A percentile compares a stretch with the other conserved stretches of the same genome.
phyloP scores from a whole-genome alignment of 2,888 invertebrate genomes.

The Perizoma affinitatum region DNA sequence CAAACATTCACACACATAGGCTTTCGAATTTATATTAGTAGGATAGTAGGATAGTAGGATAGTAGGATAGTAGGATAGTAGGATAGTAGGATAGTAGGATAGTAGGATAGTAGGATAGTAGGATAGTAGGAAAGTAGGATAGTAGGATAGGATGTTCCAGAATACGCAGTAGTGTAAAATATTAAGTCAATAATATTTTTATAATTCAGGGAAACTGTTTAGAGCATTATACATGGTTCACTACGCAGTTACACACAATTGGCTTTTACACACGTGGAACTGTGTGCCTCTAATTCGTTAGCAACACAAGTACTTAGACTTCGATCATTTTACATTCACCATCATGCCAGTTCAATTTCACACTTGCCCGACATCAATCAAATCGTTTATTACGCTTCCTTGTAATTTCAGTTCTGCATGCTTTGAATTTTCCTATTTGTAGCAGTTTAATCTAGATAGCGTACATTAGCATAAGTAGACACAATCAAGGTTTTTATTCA shows the following conservation, averaged over 20 bases:
- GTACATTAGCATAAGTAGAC: no score
- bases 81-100: no score
- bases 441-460: conserved; percentile 6
- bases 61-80: no score
- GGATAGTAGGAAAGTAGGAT: no score
- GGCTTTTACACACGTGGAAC: conserved; percentile 28
- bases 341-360: conserved; percentile 50
- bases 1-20: no score
- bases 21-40: no score
- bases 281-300: conserved; percentile 37
- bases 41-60: no score
- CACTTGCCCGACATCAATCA: conserved; percentile 50
- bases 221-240: conserved; percentile 8
- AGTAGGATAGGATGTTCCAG: no score
- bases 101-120: no score
- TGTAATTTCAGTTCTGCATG: conserved; percentile 31
- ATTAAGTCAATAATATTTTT: no score
- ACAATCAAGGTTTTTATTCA: no score
- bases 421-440: conserved; percentile 19
- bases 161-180: no score
- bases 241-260: conserved; percentile 30
- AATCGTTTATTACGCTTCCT: conserved; percentile 41
- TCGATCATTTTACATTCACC: conserved; percentile 36
- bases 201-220: neutral
- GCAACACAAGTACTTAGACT: conserved; percentile 36